phyloP scores from a whole-genome alignment of 2,797 vertebrate species.

The Myotis daubentonii region DNA sequence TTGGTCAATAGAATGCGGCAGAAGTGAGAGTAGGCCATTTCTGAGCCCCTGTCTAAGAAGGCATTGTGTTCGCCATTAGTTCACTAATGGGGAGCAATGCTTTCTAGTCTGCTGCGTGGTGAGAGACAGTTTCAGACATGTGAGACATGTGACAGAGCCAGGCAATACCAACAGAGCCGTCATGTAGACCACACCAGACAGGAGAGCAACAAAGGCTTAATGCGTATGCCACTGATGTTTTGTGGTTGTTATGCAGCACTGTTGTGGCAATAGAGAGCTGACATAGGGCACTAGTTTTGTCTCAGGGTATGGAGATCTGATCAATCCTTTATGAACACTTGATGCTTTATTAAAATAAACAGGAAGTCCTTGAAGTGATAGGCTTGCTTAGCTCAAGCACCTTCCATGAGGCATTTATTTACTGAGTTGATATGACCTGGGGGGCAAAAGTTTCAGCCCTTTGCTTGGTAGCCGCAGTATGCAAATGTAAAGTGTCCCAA shows the following conservation, averaged over 20 bases:
- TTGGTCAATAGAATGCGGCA: not conserved
- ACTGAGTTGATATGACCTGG: not conserved
- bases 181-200: not conserved
- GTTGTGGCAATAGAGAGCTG: not conserved
- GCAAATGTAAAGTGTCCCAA: not conserved
- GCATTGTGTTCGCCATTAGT: not conserved
- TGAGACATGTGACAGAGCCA: not conserved
- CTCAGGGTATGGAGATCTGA: not conserved
- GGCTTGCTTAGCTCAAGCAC: not conserved
- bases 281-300: not conserved
- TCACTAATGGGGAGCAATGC: not conserved
- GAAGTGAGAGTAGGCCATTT: not conserved
- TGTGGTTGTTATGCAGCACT: not conserved
- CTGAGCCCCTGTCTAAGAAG: not conserved
- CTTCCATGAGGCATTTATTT: not conserved
- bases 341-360: conserved; percentile 27
- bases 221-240: not conserved
- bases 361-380: not conserved
- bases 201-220: not conserved
- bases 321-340: not conserved
- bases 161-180: not conserved
- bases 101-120: not conserved
- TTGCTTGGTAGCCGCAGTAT: not conserved
- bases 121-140: not conserved
- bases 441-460: not conserved